Conservation (phyloP, 2,797 vertebrate genomes). For the Lacerta bilineata region DNA sequence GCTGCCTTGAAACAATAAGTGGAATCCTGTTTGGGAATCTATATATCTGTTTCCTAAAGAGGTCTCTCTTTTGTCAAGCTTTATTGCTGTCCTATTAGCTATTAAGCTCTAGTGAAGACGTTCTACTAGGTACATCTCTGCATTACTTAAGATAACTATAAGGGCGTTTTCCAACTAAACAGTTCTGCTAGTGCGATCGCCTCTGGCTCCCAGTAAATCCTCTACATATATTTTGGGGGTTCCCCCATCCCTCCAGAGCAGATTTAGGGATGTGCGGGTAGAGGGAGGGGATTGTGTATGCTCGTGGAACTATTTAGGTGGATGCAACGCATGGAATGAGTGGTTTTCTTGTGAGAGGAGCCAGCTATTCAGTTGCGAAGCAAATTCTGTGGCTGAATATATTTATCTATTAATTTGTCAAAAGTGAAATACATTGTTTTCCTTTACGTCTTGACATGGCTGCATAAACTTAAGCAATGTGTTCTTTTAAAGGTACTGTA, state of each 20-base stretch:
- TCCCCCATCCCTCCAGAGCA: no score
- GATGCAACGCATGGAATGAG: no score
- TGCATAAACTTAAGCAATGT: neutral
- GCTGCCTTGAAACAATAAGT: neutral
- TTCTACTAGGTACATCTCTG: neutral
- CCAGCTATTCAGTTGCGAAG: neutral
- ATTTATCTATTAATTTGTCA: neutral
- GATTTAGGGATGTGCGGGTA: no score
- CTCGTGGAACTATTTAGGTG: no score
- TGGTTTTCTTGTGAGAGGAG: neutral
- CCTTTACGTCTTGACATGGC: neutral
- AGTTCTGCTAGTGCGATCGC: no score
- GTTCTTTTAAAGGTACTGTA: constrained; percentile 90
- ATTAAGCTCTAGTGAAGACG: neutral
- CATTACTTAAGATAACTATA: neutral
- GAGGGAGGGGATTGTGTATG: no score
- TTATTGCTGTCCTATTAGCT: neutral
- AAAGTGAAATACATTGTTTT: neutral
- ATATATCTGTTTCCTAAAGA: neutral
- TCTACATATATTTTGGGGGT: no score
- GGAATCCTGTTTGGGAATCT: neutral
- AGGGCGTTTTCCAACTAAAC: no score
- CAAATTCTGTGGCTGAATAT: neutral
- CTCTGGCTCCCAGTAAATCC: no score
- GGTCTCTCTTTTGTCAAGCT: neutral